Percentiles rank a stretch among this genome's conserved stretches.
phyloP scores from a whole-genome alignment of 2,797 vertebrate species.

The Pangasius larnaudii region DNA sequence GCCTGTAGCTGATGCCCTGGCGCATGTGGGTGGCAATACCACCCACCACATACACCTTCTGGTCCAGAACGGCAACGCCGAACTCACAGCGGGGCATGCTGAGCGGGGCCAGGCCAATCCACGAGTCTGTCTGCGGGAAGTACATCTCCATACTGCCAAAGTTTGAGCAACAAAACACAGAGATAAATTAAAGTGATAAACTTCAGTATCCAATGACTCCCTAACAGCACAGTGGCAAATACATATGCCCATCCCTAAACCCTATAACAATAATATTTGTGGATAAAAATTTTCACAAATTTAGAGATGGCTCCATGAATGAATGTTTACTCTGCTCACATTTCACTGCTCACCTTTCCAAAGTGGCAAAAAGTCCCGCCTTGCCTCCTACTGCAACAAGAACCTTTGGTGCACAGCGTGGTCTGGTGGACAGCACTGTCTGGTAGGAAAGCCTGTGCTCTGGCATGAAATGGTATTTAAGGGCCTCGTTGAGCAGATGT shows the following conservation, averaged over 20 bases:
- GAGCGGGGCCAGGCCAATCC: slow-evolving; percentile 95
- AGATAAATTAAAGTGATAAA: not conserved
- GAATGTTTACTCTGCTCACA: slow-evolving; percentile 68
- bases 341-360: slow-evolving; percentile 91
- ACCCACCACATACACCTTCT: slow-evolving; percentile 94
- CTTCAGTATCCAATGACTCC: not conserved
- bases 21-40: slow-evolving; percentile 94
- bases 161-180: slow-evolving; percentile 19
- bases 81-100: slow-evolving; percentile 94
- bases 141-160: slow-evolving; percentile 94
- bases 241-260: not conserved
- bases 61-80: slow-evolving; percentile 91
- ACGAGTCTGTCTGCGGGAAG: slow-evolving; percentile 96
- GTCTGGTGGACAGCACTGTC: slow-evolving; percentile 88
- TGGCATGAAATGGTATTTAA: slow-evolving; percentile 99
- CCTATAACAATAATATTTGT: not conserved
- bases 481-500: slow-evolving; percentile 96
- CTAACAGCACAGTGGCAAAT: not conserved
- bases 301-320: not conserved
- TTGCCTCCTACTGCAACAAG: slow-evolving; percentile 97
- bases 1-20: slow-evolving; percentile 89
- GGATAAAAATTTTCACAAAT: not conserved
- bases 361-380: slow-evolving; percentile 92
- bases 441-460: slow-evolving; percentile 97
- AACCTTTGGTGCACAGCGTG: slow-evolving; percentile 94